phyloP scores from a whole-genome alignment of 23 tunicate genomes.

The Styela clava region DNA sequence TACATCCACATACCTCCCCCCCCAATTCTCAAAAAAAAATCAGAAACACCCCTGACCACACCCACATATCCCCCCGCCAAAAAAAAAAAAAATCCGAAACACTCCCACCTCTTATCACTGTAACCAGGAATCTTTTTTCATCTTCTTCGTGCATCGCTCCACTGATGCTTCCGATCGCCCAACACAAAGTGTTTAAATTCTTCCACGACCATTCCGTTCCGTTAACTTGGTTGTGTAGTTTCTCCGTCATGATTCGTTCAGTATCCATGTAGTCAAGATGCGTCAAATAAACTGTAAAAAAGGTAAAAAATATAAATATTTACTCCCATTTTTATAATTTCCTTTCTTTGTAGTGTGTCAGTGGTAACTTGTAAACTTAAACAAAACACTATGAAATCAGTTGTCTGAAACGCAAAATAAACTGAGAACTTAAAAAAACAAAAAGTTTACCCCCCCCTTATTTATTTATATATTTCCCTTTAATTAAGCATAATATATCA shows the following conservation, averaged over 20 bases:
- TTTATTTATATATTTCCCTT: too few species aligned
- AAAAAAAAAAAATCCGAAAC: too few species aligned
- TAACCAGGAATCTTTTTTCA: conserved; percentile 95
- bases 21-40: too few species aligned
- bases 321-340: not conserved
- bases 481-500: too few species aligned
- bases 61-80: too few species aligned
- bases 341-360: not conserved
- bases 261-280: conserved; percentile 97
- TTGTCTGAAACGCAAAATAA: too few species aligned
- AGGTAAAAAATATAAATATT: not conserved
- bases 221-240: conserved; percentile 95
- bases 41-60: too few species aligned
- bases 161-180: conserved; percentile 99
- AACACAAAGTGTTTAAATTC: conserved; percentile 95
- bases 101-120: conserved; percentile 99
- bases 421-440: too few species aligned
- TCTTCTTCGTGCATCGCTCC: conserved; percentile 99
- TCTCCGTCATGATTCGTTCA: conserved; percentile 97
- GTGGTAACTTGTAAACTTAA: not conserved
- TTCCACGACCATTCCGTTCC: conserved; percentile 98
- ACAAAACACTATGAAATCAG: not conserved
- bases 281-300: conserved; percentile 80
- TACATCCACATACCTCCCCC: too few species aligned
- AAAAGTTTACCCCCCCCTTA: too few species aligned